These are phyloP conservation scores for Phylloscopus trochilus DNA, from an alignment of 2,113 vertebrate species.

Conservation along the genomic window DNA sequence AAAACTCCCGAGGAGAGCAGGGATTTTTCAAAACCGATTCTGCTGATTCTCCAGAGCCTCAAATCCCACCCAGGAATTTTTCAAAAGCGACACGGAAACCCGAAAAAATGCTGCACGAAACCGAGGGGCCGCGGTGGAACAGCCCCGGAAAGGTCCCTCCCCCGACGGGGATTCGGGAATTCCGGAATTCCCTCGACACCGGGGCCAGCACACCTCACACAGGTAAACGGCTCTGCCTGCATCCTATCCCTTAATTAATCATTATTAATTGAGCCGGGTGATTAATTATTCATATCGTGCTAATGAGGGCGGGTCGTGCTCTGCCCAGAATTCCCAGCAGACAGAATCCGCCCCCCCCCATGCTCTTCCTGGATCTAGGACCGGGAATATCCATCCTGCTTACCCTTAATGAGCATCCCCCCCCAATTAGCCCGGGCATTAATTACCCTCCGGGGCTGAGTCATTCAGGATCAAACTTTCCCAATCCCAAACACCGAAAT, in stretches of 20 bases:
- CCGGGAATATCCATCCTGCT: neutral
- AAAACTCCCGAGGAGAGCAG: neutral
- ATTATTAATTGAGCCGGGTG: rapidly evolving
- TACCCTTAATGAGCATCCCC: neutral
- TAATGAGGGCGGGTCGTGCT: neutral
- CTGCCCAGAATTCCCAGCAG: neutral
- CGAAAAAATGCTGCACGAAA: neutral
- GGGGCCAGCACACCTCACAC: neutral
- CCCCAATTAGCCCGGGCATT: neutral
- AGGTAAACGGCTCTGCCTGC: neutral
- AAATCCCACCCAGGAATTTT: neutral
- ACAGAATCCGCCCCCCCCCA: neutral
- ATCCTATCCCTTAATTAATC: neutral
- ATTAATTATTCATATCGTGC: neutral
- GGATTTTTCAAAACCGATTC: neutral
- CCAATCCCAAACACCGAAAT: neutral
- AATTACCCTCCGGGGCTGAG: neutral
- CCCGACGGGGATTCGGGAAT: rapidly evolving
- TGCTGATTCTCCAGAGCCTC: no score
- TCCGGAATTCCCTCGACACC: neutral
- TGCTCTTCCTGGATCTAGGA: neutral
- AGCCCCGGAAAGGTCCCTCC: neutral
- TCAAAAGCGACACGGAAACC: neutral
- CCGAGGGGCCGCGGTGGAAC: neutral
- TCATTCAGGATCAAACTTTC: neutral